Evolutionary conservation across 1,140 invertebrate genomes (phyloP), one percentile per base, ranked within the genome.

Genomic region (Leptopilina boulardi): DNA sequence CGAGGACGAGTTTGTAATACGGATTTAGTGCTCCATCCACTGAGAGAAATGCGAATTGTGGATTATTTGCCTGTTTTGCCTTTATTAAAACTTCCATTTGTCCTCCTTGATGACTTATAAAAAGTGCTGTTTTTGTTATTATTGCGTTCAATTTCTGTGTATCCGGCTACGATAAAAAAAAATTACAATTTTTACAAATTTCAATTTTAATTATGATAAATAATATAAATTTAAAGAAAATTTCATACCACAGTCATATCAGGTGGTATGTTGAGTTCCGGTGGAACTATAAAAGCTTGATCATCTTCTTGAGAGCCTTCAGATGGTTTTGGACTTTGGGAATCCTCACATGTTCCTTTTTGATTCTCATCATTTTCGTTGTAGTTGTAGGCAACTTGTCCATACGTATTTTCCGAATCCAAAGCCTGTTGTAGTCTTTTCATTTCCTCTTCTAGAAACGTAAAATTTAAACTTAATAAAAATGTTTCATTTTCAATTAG

Each of bases 81-180:
- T 99, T 99, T 74, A 99, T 95, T 0, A 99, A 92, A 73, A 99
- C 99, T 92, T 99, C 98, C 98, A 99, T 99, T 92, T 99, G 99
- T 38, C 94, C 92, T 0, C 98, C 98, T 89, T 99, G 98, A 56
- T 94, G 92, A 77, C 96, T 95, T 79, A 99, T 97, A 91, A 99
- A 99, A 71, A 94, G 91, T 0, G 98, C 98, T 0, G 99, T 99
- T 91, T 98, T 99, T 87, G 98, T 97, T 85, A 99, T 99, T 73
- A 99, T 97, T 4, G 96, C 95, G 91, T 99, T 97, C 81, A 96
- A 93, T 87, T 99, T 99, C 84, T 96, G 93, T 6, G 95, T 97
- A 80, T 95, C 94, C n/a, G 98, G 98, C 97, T 99, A 89, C n/a
- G n/a, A n/a, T 80, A 93, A 90, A 84, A 82, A 71, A 77, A 44